A percentile compares a stretch with the other conserved stretches of the same genome.
These are phyloP conservation scores for Erynnis tages DNA, from an alignment of 2,888 invertebrate species.

Conservation along the genomic window DNA sequence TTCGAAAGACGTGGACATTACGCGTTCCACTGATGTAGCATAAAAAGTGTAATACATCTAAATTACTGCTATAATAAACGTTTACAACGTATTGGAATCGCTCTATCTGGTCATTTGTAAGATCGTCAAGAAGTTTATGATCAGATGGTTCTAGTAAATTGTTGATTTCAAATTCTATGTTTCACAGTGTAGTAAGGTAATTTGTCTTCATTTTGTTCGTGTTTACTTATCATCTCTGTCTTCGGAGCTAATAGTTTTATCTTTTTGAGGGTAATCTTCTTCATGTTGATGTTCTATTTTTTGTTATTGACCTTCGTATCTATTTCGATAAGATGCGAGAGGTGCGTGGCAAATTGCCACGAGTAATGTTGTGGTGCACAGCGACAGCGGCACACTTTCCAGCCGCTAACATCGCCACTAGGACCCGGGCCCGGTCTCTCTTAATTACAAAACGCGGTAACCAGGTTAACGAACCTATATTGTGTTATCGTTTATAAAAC, in stretches of 20 bases:
- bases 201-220: too few relatives aligned
- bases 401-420: conserved; percentile 28
- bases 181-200: too few relatives aligned
- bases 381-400: conserved; percentile 64
- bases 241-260: not conserved
- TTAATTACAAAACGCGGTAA: conserved; percentile 72
- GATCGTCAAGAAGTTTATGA: too few relatives aligned
- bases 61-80: conserved; percentile 15
- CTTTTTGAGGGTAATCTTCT: not conserved
- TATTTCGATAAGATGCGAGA: conserved; percentile 52
- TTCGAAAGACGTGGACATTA: conserved; percentile 18
- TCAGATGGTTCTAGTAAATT: too few relatives aligned
- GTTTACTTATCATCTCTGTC: too few relatives aligned
- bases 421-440: conserved; percentile 45
- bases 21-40: conserved; percentile 21
- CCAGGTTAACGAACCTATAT: conserved; percentile 78
- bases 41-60: conserved; percentile 17
- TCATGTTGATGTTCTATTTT: conserved; percentile 49
- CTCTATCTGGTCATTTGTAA: too few relatives aligned
- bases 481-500: conserved; percentile 50
- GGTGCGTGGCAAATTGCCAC: conserved; percentile 69
- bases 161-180: too few relatives aligned
- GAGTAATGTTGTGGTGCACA: conserved; percentile 58
- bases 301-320: conserved; percentile 72
- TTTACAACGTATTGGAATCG: conserved; percentile 1